phyloP scores from a whole-genome alignment of 1,140 invertebrate species.

The Diabrotica undecimpunctata region DNA sequence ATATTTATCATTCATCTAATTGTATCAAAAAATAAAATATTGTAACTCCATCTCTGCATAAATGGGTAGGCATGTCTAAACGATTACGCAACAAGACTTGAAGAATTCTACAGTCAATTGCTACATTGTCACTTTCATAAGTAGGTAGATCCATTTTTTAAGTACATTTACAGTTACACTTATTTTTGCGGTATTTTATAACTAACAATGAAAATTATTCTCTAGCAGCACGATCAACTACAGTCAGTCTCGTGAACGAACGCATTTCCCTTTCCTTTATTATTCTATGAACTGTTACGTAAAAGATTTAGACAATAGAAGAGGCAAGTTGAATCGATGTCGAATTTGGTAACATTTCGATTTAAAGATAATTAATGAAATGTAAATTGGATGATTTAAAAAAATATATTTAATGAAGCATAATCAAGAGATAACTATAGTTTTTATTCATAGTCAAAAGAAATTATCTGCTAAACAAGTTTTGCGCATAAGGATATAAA shows the following conservation, averaged over 20 bases:
- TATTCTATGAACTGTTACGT: slow-evolving; percentile 8
- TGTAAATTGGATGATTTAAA: too few relatives aligned
- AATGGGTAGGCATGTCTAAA: too few relatives aligned
- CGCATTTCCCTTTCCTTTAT: slow-evolving; percentile 8
- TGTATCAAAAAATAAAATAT: background rate
- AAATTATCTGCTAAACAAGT: too few relatives aligned
- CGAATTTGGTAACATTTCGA: too few relatives aligned
- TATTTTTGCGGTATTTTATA: background rate
- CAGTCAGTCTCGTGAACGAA: slow-evolving; percentile 1
- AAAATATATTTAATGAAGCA: too few relatives aligned
- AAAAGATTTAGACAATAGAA: background rate
- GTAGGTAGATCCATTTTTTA: slow-evolving; percentile 13
- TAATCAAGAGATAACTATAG: too few relatives aligned
- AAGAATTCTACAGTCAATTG: slow-evolving; percentile 7
- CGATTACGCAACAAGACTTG: slow-evolving; percentile 5
- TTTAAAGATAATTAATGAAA: too few relatives aligned
- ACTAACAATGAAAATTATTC: slow-evolving; percentile 7
- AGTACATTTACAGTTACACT: slow-evolving; percentile 5
- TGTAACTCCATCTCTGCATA: too few relatives aligned
- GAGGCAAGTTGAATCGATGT: too few relatives aligned
- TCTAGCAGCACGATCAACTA: slow-evolving; percentile 4
- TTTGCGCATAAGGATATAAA: too few relatives aligned
- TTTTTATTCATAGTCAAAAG: too few relatives aligned
- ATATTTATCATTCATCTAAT: background rate
- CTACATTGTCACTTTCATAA: slow-evolving; percentile 6